Evolutionary conservation across 2,113 vertebrate genomes (phyloP), one percentile per base, ranked within the genome.

Genomic region (Carollia perspicillata): DNA sequence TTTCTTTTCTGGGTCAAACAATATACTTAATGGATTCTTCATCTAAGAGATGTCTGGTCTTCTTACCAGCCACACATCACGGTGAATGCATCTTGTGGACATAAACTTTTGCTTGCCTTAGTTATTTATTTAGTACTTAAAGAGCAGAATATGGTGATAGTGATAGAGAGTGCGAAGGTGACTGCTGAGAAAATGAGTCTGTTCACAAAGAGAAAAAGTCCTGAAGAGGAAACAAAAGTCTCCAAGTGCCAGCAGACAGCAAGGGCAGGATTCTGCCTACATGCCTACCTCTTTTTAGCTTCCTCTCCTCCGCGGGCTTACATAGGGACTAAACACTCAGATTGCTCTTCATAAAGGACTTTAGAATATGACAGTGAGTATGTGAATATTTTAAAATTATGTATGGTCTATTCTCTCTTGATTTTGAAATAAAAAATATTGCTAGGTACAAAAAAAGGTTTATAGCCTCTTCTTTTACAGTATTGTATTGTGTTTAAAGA

Each of bases 381-480:
- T 86, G 30, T 81, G 80, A 95, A 11, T 92, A 80, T 30, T 86
- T 90, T 23, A 42, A 49, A 51, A 44, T 78, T 49, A 90, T 40
- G 0, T 60, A 7, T 68, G 40, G 37, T 68, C 28, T 88, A 10
- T 71, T 95, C 85, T 18, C 58, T 84, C 60, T 88, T 90, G 44
- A 20, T 80, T 95, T 71, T 96, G 30, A 90, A 81, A 93, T 95
- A 74, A 93, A 94, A 95, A 95, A 93, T 89, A 63, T 40, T 87
- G 60, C 33, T 69, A 51, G 84, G 33, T 84, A 3, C 23, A 86
- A 74, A 85, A 83, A 80, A 93, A 87, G 74, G 16, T 33, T 55
- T 87, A 14, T 92, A 65, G 35, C 35, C 72, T 65, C 47, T 8
- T 60, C 4, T 87, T 86, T 87, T 74, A 74, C 2, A 26, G 23